phyloP scores from a whole-genome alignment of 2,797 vertebrate species.

The Crenichthys baileyi region DNA sequence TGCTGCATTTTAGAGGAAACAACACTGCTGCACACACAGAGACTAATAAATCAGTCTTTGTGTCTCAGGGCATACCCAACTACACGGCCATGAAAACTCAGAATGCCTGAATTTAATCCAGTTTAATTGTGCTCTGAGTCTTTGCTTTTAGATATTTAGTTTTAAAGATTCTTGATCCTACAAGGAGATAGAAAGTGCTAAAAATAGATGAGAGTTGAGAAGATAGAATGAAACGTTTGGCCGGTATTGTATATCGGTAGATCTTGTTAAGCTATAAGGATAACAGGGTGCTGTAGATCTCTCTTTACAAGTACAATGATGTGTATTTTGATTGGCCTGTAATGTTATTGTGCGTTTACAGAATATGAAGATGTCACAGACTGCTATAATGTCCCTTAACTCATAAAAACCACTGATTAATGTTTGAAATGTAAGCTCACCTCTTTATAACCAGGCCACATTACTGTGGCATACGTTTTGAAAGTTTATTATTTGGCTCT shows the following conservation, averaged over 20 bases:
- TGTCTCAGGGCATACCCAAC: constrained; percentile 67
- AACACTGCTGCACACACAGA: constrained; percentile 25
- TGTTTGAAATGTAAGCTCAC: constrained; percentile 48
- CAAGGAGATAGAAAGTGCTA: constrained; percentile 1
- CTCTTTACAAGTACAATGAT: constrained; percentile 46
- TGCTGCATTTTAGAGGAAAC: constrained; percentile 23
- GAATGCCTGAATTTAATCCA: constrained; percentile 19
- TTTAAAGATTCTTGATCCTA: constrained; percentile 42
- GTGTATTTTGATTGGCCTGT: constrained; percentile 57
- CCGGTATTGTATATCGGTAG: constrained; percentile 45
- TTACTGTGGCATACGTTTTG: not conserved
- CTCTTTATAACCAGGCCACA: constrained; percentile 13
- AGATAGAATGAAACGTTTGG: constrained; percentile 7
- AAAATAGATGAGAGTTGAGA: not conserved
- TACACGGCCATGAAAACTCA: constrained; percentile 50
- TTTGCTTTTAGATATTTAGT: constrained; percentile 54
- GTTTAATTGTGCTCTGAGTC: constrained; percentile 25
- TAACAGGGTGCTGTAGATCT: constrained; percentile 41
- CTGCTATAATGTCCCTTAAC: constrained; percentile 53
- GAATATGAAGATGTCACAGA: constrained; percentile 45
- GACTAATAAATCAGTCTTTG: constrained; percentile 28
- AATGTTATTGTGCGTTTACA: constrained; percentile 50
- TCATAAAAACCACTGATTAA: constrained; percentile 64
- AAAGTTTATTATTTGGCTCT: not conserved
- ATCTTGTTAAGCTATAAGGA: constrained; percentile 31